These are phyloP conservation scores for Acanthis flammea DNA, from an alignment of 2,797 vertebrate species.

Conservation along the genomic window DNA sequence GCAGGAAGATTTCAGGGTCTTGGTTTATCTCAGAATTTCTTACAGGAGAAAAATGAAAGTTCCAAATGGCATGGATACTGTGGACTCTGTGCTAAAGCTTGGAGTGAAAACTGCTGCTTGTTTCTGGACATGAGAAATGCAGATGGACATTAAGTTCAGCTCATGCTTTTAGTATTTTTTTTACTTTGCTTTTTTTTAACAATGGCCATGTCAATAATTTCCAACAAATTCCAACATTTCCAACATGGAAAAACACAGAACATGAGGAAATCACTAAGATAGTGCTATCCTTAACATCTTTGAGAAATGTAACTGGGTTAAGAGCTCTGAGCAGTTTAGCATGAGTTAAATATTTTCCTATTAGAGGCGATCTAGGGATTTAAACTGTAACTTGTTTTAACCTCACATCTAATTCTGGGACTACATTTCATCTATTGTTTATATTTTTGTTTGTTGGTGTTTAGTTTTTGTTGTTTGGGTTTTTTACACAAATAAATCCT, in stretches of 20 bases:
- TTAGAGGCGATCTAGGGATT: neutral
- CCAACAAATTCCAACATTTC: too few species aligned
- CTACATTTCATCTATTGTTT: neutral
- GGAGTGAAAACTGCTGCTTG: neutral
- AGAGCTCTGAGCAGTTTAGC: neutral
- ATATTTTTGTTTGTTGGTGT: neutral
- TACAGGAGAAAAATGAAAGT: neutral
- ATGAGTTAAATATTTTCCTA: neutral
- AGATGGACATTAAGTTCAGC: neutral
- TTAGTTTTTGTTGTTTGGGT: neutral
- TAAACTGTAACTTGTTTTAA: conserved; percentile 21
- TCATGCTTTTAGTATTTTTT: neutral
- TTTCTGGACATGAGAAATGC: neutral
- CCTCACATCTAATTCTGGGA: neutral
- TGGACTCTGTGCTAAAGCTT: neutral
- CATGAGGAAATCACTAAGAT: neutral
- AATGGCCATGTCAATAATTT: too few species aligned
- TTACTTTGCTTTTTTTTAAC: neutral
- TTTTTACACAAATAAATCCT: neutral
- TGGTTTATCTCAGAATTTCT: neutral
- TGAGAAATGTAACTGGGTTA: neutral
- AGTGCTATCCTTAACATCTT: neutral
- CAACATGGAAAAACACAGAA: neutral
- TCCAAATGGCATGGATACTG: neutral
- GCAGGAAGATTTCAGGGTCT: neutral